Conservation (phyloP, 2,113 vertebrate species). For the Forbesichthys agassizii region DNA sequence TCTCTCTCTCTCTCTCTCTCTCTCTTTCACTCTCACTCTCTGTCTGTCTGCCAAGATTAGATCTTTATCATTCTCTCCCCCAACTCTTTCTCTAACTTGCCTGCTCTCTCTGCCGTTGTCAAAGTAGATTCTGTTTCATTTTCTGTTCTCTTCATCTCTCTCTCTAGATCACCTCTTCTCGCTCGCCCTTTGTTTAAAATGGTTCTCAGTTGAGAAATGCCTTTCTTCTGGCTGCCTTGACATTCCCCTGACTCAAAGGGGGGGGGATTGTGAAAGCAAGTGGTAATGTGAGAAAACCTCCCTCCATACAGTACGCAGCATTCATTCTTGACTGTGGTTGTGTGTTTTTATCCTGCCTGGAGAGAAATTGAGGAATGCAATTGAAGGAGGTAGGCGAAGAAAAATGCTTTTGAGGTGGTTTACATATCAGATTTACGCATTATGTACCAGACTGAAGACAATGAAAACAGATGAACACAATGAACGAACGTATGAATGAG, state of each 20-base stretch:
- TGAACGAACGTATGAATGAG: neutral
- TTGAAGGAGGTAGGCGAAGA: constrained; percentile 19
- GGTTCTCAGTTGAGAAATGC: constrained; percentile 27
- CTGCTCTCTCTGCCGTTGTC: no score
- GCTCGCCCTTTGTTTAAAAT: constrained; percentile 7
- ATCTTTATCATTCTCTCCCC: constrained; percentile 9
- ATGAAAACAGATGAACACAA: no score
- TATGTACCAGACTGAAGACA: no score
- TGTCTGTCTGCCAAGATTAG: neutral
- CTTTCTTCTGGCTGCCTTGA: constrained; percentile 14
- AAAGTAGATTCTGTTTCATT: neutral
- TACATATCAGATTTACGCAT: neutral
- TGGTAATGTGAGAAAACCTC: constrained; percentile 57
- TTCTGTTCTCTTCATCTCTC: neutral
- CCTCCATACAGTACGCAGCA: constrained; percentile 39
- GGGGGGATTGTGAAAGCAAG: constrained; percentile 5
- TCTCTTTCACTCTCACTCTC: constrained; percentile 4
- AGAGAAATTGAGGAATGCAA: constrained; percentile 25
- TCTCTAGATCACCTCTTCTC: neutral
- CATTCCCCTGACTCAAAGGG: constrained; percentile 3
- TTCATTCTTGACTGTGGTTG: constrained; percentile 66
- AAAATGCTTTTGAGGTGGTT: constrained; percentile 31
- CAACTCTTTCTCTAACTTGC: neutral
- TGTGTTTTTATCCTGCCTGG: constrained; percentile 41
- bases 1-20: constrained; percentile 7